Conservation (phyloP, 2,888 invertebrate genomes). For the Epistrophella euchroma region DNA sequence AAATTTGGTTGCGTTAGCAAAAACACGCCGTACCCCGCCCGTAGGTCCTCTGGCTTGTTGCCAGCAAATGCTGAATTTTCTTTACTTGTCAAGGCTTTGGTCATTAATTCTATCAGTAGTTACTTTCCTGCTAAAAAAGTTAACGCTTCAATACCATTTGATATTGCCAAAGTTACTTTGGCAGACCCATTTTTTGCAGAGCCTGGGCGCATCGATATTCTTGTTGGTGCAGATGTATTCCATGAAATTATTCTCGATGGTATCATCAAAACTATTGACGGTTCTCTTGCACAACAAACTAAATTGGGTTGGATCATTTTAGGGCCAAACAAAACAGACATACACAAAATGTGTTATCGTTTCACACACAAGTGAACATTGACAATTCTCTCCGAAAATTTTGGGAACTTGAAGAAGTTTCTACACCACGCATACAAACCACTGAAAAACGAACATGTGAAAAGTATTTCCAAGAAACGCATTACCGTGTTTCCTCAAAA, state of each 20-base stretch:
- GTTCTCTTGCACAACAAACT: conserved; percentile 13
- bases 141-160: not conserved
- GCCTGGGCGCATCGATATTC: not conserved
- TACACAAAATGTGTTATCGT: conserved; percentile 9
- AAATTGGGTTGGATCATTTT: conserved; percentile 10
- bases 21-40: too few relatives aligned
- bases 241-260: conserved; percentile 30
- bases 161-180: not conserved
- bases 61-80: not conserved
- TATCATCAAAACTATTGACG: conserved; percentile 16
- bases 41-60: too few relatives aligned
- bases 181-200: conserved; percentile 7
- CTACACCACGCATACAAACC: not conserved
- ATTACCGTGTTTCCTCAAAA: too few relatives aligned
- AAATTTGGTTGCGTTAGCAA: too few relatives aligned
- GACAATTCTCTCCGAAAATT: conserved; percentile 30
- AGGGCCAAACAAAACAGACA: conserved; percentile 14
- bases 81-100: conserved; percentile 7
- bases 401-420: conserved; percentile 25
- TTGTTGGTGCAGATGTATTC: conserved; percentile 7
- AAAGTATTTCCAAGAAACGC: conserved; percentile 14
- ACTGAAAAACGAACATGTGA: conserved; percentile 19
- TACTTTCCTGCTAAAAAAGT: conserved; percentile 15
- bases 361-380: conserved; percentile 16
- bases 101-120: conserved; percentile 28